Base-by-base conservation (phyloP, 2,113 vertebrate genomes). In the Macheiramphus alcinus region DNA sequence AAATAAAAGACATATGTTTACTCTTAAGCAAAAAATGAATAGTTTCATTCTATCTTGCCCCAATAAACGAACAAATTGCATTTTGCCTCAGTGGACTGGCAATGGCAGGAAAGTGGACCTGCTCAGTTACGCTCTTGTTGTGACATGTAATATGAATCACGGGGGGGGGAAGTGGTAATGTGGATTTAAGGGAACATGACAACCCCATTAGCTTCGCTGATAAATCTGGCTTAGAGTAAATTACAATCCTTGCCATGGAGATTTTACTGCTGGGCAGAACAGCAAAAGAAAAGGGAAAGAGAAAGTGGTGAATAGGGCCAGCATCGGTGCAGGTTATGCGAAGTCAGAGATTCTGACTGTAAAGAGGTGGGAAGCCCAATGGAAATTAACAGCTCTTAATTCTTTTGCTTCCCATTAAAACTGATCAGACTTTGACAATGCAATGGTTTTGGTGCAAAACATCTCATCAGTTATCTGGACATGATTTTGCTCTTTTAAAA, bases 121-220 rank as follows among this genome's bases (percentile, higher is more conserved):
- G 48, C 19, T 86, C 32, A 47, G 71, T 47, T 86, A 38, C 0
- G 1, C 1, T 34, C 84, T 88, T 88, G 38, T 71, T 89, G 62
- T 94, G 86, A 93, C 58, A 92, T 3, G 0, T 61, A 90, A 80
- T 88, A 56, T 18, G 19, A 62, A 86, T 90, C 90, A 86, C 58
- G 76, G 53, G 13, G 76, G 53, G 13, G 42, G 52, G 19, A 97
- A 88, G 75, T 75, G 86, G 83, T 93, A 96, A 96, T 94, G 82
- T 86, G 58, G 72, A 42, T 96, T 96, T 95, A 94, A 92, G 75
- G 75, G 62, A 40, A 95, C 94, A 93, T 68, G 83, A 94, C 93
- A 92, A 90, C 53, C 74, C 88, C 79, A 87, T 97, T 94, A 94
- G 8, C 40, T 92, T 90, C 17, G 26, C 62, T 90, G 88, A 92